Evolutionary conservation across 2,888 invertebrate species (phyloP).

Genomic region (Drosophila neonasuta): DNA sequence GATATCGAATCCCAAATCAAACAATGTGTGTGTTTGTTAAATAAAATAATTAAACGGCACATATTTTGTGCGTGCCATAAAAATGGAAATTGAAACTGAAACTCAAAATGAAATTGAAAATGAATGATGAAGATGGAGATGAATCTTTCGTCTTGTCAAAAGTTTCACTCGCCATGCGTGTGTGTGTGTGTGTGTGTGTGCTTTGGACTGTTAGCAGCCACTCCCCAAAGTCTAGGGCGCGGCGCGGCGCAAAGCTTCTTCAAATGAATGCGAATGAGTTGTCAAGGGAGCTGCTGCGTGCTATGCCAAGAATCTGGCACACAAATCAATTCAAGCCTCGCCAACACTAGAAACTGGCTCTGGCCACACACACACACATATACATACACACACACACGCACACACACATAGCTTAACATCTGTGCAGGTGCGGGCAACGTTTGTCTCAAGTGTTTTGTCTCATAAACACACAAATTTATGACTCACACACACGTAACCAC

Average conservation of each 20-base stretch:
- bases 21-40: constrained; percentile 20
- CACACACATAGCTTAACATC: constrained; percentile 48
- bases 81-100: constrained; percentile 46
- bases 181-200: constrained; percentile 13
- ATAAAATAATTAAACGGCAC: constrained; percentile 48
- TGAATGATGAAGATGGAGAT: constrained; percentile 18
- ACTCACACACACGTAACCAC: constrained; percentile 34
- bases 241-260: constrained; percentile 10
- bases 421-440: constrained; percentile 51
- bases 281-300: constrained; percentile 34
- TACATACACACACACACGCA: constrained; percentile 6
- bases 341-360: constrained; percentile 42
- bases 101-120: constrained; percentile 11
- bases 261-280: constrained; percentile 20
- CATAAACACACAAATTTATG: constrained; percentile 48
- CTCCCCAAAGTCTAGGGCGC: background rate
- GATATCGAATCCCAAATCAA: constrained; percentile 37
- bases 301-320: constrained; percentile 69
- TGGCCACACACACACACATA: constrained; percentile 17
- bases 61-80: constrained; percentile 52
- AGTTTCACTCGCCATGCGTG: constrained; percentile 50
- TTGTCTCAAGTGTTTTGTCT: constrained; percentile 32
- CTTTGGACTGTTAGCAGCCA: constrained; percentile 9
- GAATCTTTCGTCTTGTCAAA: constrained; percentile 42
- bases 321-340: constrained; percentile 37